phyloP scores from a whole-genome alignment of 2,888 invertebrate species.

The Helleia helle region DNA sequence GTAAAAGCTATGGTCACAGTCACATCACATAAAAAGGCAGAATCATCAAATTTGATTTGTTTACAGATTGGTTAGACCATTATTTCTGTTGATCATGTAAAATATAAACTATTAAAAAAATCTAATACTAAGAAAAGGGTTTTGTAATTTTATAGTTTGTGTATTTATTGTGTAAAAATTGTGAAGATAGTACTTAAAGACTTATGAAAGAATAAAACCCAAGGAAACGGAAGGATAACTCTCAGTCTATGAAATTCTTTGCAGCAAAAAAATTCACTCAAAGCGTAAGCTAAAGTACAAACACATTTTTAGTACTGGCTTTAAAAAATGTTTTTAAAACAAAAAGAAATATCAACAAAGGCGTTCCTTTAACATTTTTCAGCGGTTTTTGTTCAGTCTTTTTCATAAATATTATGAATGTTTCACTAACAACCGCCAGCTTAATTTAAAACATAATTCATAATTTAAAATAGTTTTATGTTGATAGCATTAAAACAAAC shows the following conservation, averaged over 20 bases:
- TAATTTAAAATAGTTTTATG: background rate
- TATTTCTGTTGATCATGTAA: too few relatives aligned
- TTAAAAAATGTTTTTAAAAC: conserved; percentile 1
- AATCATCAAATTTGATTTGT: too few relatives aligned
- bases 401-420: conserved; percentile 5
- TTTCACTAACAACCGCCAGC: background rate
- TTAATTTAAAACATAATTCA: conserved; percentile 5
- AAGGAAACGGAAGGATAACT: background rate
- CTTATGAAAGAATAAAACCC: too few relatives aligned
- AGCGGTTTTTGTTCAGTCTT: background rate
- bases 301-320: background rate
- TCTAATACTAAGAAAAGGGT: too few relatives aligned
- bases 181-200: too few relatives aligned
- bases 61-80: too few relatives aligned
- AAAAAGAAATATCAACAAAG: background rate
- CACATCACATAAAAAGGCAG: too few relatives aligned
- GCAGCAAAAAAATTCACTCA: background rate
- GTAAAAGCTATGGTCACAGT: too few relatives aligned
- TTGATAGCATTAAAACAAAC: too few relatives aligned
- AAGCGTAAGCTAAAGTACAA: conserved; percentile 2
- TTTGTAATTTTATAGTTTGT: too few relatives aligned
- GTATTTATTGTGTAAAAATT: too few relatives aligned
- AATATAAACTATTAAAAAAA: too few relatives aligned
- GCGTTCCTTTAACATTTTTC: conserved; percentile 4
- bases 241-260: background rate